Conservation (phyloP, 2,113 vertebrate species). For the Scatophagus argus region DNA sequence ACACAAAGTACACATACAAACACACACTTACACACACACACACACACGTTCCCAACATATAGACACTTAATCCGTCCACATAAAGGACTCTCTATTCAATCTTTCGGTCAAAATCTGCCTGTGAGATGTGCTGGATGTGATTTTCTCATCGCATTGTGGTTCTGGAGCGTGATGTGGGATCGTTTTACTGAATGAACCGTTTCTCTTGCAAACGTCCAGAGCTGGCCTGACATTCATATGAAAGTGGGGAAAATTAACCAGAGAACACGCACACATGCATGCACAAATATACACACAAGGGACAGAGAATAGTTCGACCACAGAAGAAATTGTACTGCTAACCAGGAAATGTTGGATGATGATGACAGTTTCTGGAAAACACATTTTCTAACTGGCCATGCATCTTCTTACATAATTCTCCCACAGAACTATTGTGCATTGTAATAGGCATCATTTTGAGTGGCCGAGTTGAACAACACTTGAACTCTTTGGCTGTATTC, state of each 20-base stretch:
- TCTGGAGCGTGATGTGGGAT: slow-evolving; percentile 70
- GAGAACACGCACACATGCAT: slow-evolving; percentile 13
- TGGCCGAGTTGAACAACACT: slow-evolving; percentile 41
- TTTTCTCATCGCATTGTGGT: slow-evolving; percentile 76
- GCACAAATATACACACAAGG: slow-evolving; percentile 1
- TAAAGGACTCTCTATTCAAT: slow-evolving; percentile 19
- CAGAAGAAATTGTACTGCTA: slow-evolving; percentile 57
- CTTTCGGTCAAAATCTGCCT: not conserved
- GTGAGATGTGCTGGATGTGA: slow-evolving; percentile 67
- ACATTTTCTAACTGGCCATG: slow-evolving; percentile 65
- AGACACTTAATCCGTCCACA: not conserved
- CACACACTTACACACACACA: not conserved
- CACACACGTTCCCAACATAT: not conserved
- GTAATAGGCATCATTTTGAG: slow-evolving; percentile 38
- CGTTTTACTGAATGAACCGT: slow-evolving; percentile 69
- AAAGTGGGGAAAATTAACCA: slow-evolving; percentile 51
- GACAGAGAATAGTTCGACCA: slow-evolving; percentile 47
- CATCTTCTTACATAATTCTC: slow-evolving; percentile 68
- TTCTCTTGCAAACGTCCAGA: slow-evolving; percentile 69
- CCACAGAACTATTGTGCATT: slow-evolving; percentile 59
- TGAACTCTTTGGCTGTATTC: slow-evolving; percentile 35
- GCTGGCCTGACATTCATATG: slow-evolving; percentile 63
- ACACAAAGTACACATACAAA: no score
- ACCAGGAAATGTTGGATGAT: slow-evolving; percentile 70
- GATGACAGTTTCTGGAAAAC: slow-evolving; percentile 72